phyloP scores from a whole-genome alignment of 2,797 vertebrate genomes.

The Catharus ustulatus region DNA sequence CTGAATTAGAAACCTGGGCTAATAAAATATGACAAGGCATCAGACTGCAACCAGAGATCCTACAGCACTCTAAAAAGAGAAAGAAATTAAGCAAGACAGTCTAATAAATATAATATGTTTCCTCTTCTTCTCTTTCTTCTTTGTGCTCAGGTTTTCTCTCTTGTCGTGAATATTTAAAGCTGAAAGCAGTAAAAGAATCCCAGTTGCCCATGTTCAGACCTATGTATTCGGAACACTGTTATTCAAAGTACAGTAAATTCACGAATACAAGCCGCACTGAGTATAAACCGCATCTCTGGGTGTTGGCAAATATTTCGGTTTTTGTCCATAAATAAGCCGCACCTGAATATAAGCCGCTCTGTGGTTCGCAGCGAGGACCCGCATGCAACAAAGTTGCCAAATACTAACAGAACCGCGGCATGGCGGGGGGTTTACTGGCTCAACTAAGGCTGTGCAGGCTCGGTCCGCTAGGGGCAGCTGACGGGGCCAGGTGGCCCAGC shows the following conservation, averaged over 20 bases:
- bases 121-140: background rate
- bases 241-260: background rate
- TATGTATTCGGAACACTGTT: background rate
- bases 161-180: slow-evolving; percentile 42
- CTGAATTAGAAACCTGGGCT: slow-evolving; percentile 14
- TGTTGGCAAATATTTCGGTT: too few relatives aligned
- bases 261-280: too few relatives aligned
- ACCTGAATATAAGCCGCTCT: too few relatives aligned
- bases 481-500: too few relatives aligned
- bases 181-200: background rate
- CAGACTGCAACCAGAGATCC: background rate
- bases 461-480: too few relatives aligned
- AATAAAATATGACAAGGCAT: slow-evolving; percentile 43
- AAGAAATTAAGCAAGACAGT: slow-evolving; percentile 17
- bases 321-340: too few relatives aligned
- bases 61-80: background rate
- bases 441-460: too few relatives aligned
- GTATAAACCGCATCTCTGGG: too few relatives aligned
- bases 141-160: background rate
- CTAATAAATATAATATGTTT: slow-evolving; percentile 55
- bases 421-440: too few relatives aligned
- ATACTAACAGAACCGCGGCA: too few relatives aligned
- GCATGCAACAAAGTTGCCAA: too few relatives aligned
- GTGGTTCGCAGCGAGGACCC: too few relatives aligned
- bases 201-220: background rate